These are phyloP conservation scores for Corapipo altera DNA, from an alignment of 2,113 vertebrate species.

Conservation along the genomic window DNA sequence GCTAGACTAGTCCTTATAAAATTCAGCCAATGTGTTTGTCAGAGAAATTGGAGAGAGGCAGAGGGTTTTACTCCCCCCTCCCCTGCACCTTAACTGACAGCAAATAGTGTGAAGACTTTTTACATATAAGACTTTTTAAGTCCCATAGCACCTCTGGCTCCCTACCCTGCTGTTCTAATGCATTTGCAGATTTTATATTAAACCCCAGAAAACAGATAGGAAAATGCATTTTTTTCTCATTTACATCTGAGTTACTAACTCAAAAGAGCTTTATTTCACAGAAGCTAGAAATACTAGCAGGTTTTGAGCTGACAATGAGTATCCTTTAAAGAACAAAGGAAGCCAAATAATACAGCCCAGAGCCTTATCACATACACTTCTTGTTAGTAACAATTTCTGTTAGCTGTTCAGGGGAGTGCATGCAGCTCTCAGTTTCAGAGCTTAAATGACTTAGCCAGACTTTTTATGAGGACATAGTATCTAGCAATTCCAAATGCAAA, in stretches of 20 bases:
- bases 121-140: neutral
- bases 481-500: slow-evolving; percentile 39
- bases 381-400: neutral
- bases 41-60: neutral
- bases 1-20: neutral
- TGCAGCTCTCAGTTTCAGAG: neutral
- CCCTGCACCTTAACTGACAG: neutral
- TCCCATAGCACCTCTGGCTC: neutral
- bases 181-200: neutral
- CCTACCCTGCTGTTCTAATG: neutral
- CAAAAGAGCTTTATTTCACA: neutral
- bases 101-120: neutral
- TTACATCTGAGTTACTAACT: neutral
- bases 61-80: neutral
- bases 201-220: neutral
- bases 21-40: neutral
- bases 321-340: neutral
- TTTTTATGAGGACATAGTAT: slow-evolving; percentile 1
- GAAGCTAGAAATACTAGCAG: neutral
- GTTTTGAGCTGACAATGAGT: neutral
- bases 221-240: neutral
- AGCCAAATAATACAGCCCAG: neutral
- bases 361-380: neutral
- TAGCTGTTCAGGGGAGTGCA: neutral
- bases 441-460: slow-evolving; percentile 28